These are phyloP conservation scores for Siphonodentalium dalli DNA, from an alignment of 2,888 invertebrate species.

Conservation along the genomic window DNA sequence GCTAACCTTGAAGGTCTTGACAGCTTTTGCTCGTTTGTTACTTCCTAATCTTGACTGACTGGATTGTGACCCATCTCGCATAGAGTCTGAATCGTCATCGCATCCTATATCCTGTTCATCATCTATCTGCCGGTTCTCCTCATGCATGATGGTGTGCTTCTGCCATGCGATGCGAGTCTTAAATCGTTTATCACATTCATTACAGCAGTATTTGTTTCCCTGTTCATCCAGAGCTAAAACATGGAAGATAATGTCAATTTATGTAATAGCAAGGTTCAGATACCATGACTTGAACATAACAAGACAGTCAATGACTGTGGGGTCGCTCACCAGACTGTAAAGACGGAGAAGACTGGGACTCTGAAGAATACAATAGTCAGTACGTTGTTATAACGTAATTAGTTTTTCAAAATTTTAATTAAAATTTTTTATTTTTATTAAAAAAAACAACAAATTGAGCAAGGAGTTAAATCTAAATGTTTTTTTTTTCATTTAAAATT, in stretches of 20 bases:
- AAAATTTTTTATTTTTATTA: too few relatives aligned
- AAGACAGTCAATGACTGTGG: too few relatives aligned
- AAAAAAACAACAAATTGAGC: too few relatives aligned
- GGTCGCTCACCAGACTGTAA: too few relatives aligned
- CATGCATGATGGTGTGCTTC: slow-evolving; percentile 69
- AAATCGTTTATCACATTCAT: slow-evolving; percentile 72
- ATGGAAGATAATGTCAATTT: neutral
- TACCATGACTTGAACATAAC: neutral
- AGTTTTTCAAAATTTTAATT: too few relatives aligned
- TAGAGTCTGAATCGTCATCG: slow-evolving; percentile 3
- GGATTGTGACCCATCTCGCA: slow-evolving; percentile 19
- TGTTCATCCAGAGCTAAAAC: slow-evolving; percentile 41
- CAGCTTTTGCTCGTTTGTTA: too few relatives aligned
- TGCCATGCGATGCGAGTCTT: slow-evolving; percentile 69
- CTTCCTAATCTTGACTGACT: slow-evolving; percentile 15
- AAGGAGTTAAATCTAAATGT: too few relatives aligned
- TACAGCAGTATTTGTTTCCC: slow-evolving; percentile 71
- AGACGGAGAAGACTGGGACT: too few relatives aligned
- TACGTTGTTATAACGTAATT: too few relatives aligned
- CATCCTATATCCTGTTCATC: neutral
- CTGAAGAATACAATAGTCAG: too few relatives aligned
- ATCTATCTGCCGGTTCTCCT: slow-evolving; percentile 33
- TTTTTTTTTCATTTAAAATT: too few relatives aligned
- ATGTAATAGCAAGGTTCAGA: neutral
- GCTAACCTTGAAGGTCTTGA: too few relatives aligned